Evolutionary conservation across 1,140 invertebrate species (phyloP).

Genomic region (Psix sp.): DNA sequence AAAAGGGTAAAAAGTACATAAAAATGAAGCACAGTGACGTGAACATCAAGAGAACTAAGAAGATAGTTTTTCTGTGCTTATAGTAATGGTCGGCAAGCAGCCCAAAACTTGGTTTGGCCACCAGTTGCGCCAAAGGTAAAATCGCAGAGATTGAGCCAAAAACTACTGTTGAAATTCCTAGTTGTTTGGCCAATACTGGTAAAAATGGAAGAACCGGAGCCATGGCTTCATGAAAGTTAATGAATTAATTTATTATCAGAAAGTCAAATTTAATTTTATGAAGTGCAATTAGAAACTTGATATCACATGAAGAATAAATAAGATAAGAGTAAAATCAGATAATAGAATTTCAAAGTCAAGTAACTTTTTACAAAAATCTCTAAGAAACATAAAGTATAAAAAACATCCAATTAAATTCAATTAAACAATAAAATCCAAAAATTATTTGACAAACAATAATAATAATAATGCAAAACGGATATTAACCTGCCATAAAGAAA

Average conservation of each 20-base stretch:
- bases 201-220: constrained; percentile 86
- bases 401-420: constrained; percentile 18
- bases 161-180: constrained; percentile 83
- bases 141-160: constrained; percentile 85
- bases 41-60: constrained; percentile 80
- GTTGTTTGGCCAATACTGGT: constrained; percentile 84
- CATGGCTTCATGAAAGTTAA: constrained; percentile 79
- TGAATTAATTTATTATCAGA: too few relatives aligned
- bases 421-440: constrained; percentile 6
- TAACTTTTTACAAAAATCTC: too few relatives aligned
- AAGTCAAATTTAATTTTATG: not conserved
- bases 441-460: not conserved
- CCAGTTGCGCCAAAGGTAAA: constrained; percentile 83
- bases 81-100: constrained; percentile 83
- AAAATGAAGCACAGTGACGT: constrained; percentile 81
- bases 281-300: constrained; percentile 20
- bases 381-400: too few relatives aligned
- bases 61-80: constrained; percentile 82
- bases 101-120: constrained; percentile 85
- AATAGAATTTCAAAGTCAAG: too few relatives aligned
- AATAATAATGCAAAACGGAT: constrained; percentile 5
- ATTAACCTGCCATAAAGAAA: constrained; percentile 88
- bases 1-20: constrained; percentile 81
- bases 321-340: too few relatives aligned
- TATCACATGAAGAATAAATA: too few relatives aligned